A percentile compares a stretch with the other conserved stretches of the same genome.
These are phyloP conservation scores for Schizopygopsis pylzovi DNA, from an alignment of 2,797 vertebrate species.

Conservation along the genomic window DNA sequence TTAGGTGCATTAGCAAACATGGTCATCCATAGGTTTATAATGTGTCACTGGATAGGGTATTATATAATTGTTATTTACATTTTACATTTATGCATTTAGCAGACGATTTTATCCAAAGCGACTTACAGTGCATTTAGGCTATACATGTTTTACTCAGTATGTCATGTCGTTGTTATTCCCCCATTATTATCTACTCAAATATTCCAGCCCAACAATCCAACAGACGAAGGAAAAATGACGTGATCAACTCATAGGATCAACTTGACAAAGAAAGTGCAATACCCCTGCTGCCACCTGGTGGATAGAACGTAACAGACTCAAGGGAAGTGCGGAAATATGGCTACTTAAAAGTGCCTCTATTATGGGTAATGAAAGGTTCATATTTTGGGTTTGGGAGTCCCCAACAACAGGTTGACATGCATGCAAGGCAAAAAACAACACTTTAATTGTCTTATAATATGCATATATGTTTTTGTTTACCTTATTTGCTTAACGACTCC, in stretches of 20 bases:
- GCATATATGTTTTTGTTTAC: too few relatives aligned
- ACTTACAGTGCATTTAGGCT: too few relatives aligned
- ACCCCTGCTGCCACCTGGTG: conserved; percentile 29
- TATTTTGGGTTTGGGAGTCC: too few relatives aligned
- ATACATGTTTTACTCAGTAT: too few relatives aligned
- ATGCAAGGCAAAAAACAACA: too few relatives aligned
- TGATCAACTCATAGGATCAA: not conserved
- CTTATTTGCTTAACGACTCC: too few relatives aligned
- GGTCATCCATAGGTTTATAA: not conserved
- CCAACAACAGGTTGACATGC: too few relatives aligned
- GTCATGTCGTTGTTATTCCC: not conserved
- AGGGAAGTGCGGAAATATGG: too few relatives aligned
- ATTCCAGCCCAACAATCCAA: not conserved
- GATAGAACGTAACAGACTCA: not conserved
- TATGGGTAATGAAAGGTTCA: too few relatives aligned
- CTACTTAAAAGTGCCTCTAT: not conserved
- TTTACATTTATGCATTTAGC: too few relatives aligned
- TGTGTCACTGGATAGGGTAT: not conserved
- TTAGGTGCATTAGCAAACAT: not conserved
- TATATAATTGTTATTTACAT: not conserved
- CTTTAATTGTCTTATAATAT: too few relatives aligned
- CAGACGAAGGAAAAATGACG: conserved; percentile 7
- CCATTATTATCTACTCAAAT: not conserved
- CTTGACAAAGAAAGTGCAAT: not conserved
- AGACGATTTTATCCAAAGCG: too few relatives aligned